Conservation (phyloP, 1,140 invertebrate genomes). For the Antheraea pernyi region DNA sequence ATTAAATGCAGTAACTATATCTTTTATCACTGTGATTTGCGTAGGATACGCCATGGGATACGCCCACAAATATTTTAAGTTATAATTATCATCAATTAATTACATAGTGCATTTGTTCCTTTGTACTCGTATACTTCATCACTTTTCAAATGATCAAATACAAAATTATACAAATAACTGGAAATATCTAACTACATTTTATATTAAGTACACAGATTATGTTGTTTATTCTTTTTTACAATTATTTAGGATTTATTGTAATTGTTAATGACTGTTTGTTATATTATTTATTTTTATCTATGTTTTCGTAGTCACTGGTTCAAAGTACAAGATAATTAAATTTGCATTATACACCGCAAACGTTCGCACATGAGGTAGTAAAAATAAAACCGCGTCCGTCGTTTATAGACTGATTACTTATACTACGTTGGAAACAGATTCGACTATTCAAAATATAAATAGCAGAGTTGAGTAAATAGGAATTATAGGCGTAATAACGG, state of each 20-base stretch:
- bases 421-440: constrained; percentile 1
- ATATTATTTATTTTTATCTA: too few species aligned
- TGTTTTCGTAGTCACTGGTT: too few species aligned
- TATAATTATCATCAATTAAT: background rate
- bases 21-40: background rate
- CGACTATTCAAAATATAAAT: background rate
- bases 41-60: background rate
- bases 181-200: background rate
- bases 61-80: background rate
- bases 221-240: too few species aligned
- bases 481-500: background rate
- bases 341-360: background rate
- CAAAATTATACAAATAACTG: background rate
- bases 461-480: background rate
- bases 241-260: too few species aligned
- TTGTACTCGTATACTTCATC: background rate
- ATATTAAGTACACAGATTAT: too few species aligned
- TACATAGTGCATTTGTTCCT: background rate
- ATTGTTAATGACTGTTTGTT: too few species aligned
- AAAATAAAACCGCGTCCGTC: background rate
- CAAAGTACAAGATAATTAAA: background rate
- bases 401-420: background rate
- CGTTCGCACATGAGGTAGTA: background rate
- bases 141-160: background rate
- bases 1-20: background rate